Base-by-base conservation (phyloP, 1,140 invertebrate genomes). In the Drosophila arawakana region DNA sequence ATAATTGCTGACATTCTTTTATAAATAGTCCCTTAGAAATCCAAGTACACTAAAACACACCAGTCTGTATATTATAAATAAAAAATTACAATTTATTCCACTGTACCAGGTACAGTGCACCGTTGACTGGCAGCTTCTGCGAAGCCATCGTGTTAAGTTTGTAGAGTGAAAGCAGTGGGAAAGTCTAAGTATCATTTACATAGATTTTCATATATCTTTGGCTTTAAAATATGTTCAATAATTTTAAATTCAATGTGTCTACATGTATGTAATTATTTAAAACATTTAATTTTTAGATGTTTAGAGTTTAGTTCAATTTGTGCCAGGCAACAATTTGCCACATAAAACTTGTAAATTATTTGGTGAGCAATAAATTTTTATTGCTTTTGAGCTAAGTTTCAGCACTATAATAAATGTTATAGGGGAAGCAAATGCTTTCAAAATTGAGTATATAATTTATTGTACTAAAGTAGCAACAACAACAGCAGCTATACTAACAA, bases 401-500 rank as follows among this genome's bases (percentile, higher is more conserved):
- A 30, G 25, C 25, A 30, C 25, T 30, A 30, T 6, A 30, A 30
- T 30, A 30, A 30, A 30, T 30, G 37, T 7, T 10, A 4, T 10
- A 11, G 37, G 8, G 7, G 34, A 8, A 55, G 52, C 30, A 55
- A 15, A 30, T 9, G 34, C n/a, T 5, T 2, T 7, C 13, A 7
- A 18, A 39, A 6, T 73, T 35, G 30, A n/a, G 39, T 25, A 43
- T 15, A 61, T 55, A 73, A 60, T 73, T 73, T 60, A 69, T 69
- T 61, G 57, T 58, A 30, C n/a, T 50, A 50, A 25, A 63, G 41
- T 66, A 68, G 8, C 71, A 76, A 25, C 60, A 72, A 34, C 65
- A 72, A n/a, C 67, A 76, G 10, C 34, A 58, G 8, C 18, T 1
- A 4, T 25, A 30, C 3, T 30, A 30, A 4, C 6, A 30, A 30